Percentiles rank a stretch among this genome's conserved stretches.
These are phyloP conservation scores for Hypsibius dujardini DNA, from an alignment of 1,140 invertebrate genomes.

Conservation along the genomic window DNA sequence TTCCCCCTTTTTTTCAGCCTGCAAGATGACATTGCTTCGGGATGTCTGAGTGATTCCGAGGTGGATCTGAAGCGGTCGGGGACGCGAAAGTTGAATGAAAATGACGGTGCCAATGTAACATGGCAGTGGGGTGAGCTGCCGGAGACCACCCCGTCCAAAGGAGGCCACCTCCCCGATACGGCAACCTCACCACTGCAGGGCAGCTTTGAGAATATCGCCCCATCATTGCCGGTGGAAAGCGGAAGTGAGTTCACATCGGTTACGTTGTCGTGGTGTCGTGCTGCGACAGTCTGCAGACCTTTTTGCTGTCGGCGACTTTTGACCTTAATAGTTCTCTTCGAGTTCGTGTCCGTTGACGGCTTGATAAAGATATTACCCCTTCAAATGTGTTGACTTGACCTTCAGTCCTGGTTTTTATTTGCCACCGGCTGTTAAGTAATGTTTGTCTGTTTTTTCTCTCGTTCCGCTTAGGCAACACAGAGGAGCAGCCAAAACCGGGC, in stretches of 20 bases:
- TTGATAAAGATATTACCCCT: no score
- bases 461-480: background rate
- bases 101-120: conserved; percentile 38
- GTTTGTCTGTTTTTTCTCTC: no score
- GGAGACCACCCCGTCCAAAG: conserved; percentile 26
- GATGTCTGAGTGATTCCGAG: conserved; percentile 17
- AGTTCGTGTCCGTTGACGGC: no score
- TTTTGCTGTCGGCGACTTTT: no score
- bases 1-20: background rate
- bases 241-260: background rate
- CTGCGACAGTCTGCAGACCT: no score
- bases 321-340: no score
- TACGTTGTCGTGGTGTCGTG: no score
- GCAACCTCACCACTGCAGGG: background rate
- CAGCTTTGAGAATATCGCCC: conserved; percentile 1
- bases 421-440: no score
- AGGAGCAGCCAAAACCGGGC: background rate
- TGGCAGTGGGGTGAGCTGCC: conserved; percentile 97
- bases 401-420: no score
- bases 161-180: conserved; percentile 9
- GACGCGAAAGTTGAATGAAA: conserved; percentile 34
- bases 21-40: background rate
- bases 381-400: no score
- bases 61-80: conserved; percentile 25
- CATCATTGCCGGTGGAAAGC: no score